Percentiles rank a stretch among this genome's conserved stretches.
Conservation (phyloP, 1,140 invertebrate genomes). For the Bicyclus anynana region DNA sequence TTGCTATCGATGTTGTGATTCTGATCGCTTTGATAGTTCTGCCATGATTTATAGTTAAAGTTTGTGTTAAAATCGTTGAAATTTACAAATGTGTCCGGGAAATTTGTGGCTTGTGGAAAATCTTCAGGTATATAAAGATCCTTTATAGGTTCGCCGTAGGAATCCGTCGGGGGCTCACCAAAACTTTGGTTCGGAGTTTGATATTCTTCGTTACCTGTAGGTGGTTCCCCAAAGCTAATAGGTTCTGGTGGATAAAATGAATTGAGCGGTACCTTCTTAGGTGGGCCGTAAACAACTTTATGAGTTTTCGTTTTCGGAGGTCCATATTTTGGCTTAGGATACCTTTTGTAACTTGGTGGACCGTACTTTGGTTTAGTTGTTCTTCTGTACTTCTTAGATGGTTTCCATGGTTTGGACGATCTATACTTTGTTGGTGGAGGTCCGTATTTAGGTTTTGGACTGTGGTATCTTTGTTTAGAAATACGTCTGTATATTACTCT, state of each 20-base stretch:
- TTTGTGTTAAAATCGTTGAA: slow-evolving; percentile 19
- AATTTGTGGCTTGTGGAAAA: slow-evolving; percentile 17
- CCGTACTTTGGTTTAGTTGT: slow-evolving; percentile 35
- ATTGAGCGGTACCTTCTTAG: slow-evolving; percentile 34
- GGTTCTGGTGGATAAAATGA: slow-evolving; percentile 34
- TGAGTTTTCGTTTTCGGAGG: slow-evolving; percentile 31
- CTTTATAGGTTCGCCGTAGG: slow-evolving; percentile 29
- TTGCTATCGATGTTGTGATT: slow-evolving; percentile 27
- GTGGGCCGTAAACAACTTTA: slow-evolving; percentile 35
- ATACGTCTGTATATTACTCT: slow-evolving; percentile 53
- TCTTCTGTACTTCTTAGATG: slow-evolving; percentile 34
- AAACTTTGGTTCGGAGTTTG: slow-evolving; percentile 29
- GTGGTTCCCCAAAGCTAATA: slow-evolving; percentile 54
- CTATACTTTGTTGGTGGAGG: slow-evolving; percentile 33
- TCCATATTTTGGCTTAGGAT: slow-evolving; percentile 40
- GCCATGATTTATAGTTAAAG: slow-evolving; percentile 32
- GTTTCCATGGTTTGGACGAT: slow-evolving; percentile 30
- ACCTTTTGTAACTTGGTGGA: slow-evolving; percentile 34
- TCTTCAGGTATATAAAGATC: slow-evolving; percentile 16
- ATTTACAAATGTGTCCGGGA: slow-evolving; percentile 17
- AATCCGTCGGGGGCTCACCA: slow-evolving; percentile 45
- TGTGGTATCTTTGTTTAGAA: slow-evolving; percentile 41
- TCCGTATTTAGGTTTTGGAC: slow-evolving; percentile 40
- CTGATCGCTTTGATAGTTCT: slow-evolving; percentile 25
- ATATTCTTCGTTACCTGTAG: slow-evolving; percentile 31